Conservation (phyloP, 2,888 invertebrate species). For the Formica aserva region DNA sequence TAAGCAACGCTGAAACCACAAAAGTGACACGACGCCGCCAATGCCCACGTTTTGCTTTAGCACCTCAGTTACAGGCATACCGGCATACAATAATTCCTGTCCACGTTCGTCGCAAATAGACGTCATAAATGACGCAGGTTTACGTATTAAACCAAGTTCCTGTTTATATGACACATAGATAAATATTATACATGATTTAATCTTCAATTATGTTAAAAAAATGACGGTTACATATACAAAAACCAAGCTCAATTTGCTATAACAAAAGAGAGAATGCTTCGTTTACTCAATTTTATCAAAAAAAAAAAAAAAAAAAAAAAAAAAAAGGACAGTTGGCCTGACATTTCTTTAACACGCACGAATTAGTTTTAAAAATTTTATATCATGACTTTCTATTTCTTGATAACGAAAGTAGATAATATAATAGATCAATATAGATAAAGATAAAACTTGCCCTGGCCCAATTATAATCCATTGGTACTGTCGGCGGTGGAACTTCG, state of each 20-base stretch:
- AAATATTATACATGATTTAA: not conserved
- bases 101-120: conserved; percentile 99
- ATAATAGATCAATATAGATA: conserved; percentile 8
- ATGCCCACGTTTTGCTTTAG: conserved; percentile 98
- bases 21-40: conserved; percentile 97
- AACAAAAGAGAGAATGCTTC: not conserved
- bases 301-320: not conserved
- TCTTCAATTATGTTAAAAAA: not conserved
- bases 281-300: not conserved
- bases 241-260: not conserved
- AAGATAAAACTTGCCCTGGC: conserved; percentile 89
- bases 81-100: conserved; percentile 98
- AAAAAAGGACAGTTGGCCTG: too few relatives aligned
- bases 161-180: conserved; percentile 79
- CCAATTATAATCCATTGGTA: conserved; percentile 99
- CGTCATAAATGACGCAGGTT: conserved; percentile 99
- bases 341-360: not conserved
- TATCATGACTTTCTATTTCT: not conserved
- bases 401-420: conserved; percentile 14
- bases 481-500: conserved; percentile 98
- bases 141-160: conserved; percentile 98
- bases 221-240: not conserved
- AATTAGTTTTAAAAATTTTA: not conserved
- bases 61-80: conserved; percentile 95
- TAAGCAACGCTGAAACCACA: conserved; percentile 99